Conservation (phyloP, 2,113 vertebrate genomes). For the Pongo pygmaeus region DNA sequence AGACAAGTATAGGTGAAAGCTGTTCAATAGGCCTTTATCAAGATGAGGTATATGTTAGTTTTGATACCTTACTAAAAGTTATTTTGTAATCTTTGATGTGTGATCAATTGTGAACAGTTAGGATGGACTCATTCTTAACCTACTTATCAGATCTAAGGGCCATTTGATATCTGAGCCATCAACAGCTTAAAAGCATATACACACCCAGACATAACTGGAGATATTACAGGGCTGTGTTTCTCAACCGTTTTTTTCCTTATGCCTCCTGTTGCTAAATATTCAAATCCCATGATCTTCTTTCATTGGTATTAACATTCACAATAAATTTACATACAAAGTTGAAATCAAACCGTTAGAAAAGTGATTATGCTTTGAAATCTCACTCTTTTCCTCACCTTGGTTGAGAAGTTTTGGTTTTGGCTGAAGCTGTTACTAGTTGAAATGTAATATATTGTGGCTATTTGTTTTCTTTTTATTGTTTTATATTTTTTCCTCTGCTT, state of each 20-base stretch:
- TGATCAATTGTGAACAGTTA: not conserved
- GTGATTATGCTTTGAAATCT: not conserved
- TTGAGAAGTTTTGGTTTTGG: not conserved
- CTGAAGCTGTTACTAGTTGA: not conserved
- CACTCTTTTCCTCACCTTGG: not conserved
- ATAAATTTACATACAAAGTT: not conserved
- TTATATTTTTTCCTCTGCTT: not conserved
- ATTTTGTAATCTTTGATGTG: not conserved
- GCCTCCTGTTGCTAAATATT: not conserved
- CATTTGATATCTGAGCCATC: not conserved
- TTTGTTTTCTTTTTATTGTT: not conserved
- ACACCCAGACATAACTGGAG: not conserved
- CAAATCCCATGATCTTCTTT: not conserved
- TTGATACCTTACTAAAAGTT: conserved; percentile 31
- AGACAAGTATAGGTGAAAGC: not conserved
- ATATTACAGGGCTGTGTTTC: not conserved
- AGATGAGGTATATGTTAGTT: not conserved
- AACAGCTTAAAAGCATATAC: not conserved
- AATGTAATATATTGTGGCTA: not conserved
- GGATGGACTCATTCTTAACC: not conserved
- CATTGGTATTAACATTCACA: not conserved
- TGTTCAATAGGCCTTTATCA: not conserved
- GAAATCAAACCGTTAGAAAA: not conserved
- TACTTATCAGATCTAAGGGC: not conserved
- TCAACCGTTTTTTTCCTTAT: not conserved